These are phyloP conservation scores for Cynopterus sphinx DNA, from an alignment of 2,797 vertebrate species.

Conservation along the genomic window DNA sequence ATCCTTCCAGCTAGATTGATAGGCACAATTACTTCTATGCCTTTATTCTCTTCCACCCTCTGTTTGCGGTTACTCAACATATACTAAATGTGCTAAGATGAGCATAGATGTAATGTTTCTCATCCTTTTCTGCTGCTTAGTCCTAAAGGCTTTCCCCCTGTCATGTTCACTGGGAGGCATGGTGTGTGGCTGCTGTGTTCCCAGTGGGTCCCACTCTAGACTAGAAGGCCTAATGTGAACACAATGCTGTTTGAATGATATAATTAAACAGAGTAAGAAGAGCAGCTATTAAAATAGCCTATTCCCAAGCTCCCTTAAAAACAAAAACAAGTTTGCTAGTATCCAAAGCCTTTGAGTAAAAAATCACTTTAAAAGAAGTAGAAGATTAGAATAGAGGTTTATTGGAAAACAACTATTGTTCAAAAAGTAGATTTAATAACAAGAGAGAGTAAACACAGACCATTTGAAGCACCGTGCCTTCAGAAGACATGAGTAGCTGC, in stretches of 20 bases:
- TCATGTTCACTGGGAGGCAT: not conserved
- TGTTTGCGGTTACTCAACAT: not conserved
- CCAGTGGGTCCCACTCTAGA: not conserved
- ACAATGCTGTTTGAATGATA: not conserved
- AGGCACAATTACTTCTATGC: not conserved
- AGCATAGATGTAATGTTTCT: not conserved
- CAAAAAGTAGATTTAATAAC: not conserved
- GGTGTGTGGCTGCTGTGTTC: not conserved
- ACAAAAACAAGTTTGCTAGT: not conserved
- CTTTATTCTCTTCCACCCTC: constrained; percentile 2
- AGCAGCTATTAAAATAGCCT: not conserved
- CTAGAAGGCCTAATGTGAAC: not conserved
- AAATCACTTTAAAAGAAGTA: not conserved
- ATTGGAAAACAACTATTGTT: not conserved
- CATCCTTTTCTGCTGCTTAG: not conserved
- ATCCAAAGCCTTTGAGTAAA: not conserved
- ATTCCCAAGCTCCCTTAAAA: not conserved
- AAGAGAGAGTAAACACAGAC: not conserved
- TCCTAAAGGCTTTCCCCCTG: not conserved
- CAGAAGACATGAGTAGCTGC: not conserved
- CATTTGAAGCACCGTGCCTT: not conserved
- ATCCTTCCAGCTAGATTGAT: not conserved
- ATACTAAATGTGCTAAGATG: not conserved
- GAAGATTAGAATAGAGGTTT: not conserved
- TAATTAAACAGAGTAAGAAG: not conserved